phyloP scores from a whole-genome alignment of 2,888 invertebrate genomes.

The Oligia strigilis region DNA sequence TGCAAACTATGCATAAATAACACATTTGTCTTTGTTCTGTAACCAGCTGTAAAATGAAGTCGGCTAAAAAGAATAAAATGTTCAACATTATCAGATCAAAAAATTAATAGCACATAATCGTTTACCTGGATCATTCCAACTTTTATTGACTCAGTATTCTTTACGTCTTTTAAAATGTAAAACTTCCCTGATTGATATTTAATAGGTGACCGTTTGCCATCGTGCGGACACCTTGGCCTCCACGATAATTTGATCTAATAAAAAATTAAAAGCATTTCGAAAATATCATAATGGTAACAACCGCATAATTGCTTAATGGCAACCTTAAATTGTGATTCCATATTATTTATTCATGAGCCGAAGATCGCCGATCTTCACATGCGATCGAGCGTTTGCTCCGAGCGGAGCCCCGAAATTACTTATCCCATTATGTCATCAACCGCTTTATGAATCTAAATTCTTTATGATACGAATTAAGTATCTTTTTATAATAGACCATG shows the following conservation, averaged over 20 bases:
- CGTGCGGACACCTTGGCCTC: constrained; percentile 82
- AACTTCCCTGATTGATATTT: constrained; percentile 86
- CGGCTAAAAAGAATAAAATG: background rate
- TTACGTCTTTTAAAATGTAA: constrained; percentile 46
- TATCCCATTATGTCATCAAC: constrained; percentile 89
- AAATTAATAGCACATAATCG: constrained; percentile 24
- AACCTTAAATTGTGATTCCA: constrained; percentile 85
- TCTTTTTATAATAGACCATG: constrained; percentile 83
- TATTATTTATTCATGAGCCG: constrained; percentile 89
- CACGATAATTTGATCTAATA: constrained; percentile 87
- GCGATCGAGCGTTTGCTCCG: constrained; percentile 81
- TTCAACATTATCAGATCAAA: constrained; percentile 22
- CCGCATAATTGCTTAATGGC: constrained; percentile 89
- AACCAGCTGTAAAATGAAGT: constrained; percentile 1
- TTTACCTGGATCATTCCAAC: constrained; percentile 35
- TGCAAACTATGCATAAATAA: background rate
- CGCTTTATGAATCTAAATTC: constrained; percentile 88
- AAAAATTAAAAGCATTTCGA: constrained; percentile 90
- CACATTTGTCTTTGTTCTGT: background rate
- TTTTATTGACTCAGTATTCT: constrained; percentile 55
- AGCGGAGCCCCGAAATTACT: constrained; percentile 82
- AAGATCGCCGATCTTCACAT: constrained; percentile 82
- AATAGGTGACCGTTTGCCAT: constrained; percentile 82
- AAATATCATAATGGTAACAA: constrained; percentile 88
- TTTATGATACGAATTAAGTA: constrained; percentile 86